Evolutionary conservation across 2,888 invertebrate species (phyloP).

Genomic region (Drosophila conformis): DNA sequence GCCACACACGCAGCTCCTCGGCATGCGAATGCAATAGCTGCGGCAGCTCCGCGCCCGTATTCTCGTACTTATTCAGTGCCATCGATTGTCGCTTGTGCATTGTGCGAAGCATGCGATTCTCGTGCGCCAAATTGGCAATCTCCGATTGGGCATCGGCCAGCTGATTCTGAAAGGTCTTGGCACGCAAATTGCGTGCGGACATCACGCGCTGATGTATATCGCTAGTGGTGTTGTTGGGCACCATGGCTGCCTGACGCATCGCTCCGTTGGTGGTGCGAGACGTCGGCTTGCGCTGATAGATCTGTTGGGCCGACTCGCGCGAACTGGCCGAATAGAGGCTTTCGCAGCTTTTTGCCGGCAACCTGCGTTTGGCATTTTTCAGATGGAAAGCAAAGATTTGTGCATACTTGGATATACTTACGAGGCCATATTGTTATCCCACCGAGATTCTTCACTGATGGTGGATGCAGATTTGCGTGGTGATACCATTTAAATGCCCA

Average conservation of each 20-base stretch:
- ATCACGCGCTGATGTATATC: slow-evolving; percentile 88
- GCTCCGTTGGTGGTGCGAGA: slow-evolving; percentile 33
- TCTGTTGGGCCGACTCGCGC: slow-evolving; percentile 81
- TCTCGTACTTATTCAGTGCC: slow-evolving; percentile 91
- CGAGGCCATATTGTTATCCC: slow-evolving; percentile 73
- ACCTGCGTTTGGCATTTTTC: slow-evolving; percentile 51
- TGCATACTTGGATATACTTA: slow-evolving; percentile 60
- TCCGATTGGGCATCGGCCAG: slow-evolving; percentile 92
- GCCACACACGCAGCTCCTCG: slow-evolving; percentile 91
- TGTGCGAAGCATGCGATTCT: slow-evolving; percentile 91
- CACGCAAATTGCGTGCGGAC: slow-evolving; percentile 90
- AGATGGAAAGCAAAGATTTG: not conserved
- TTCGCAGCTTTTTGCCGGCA: slow-evolving; percentile 85
- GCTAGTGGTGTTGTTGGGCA: slow-evolving; percentile 81
- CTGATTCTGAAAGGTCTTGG: slow-evolving; percentile 92
- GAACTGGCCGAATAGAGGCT: slow-evolving; percentile 85
- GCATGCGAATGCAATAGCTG: slow-evolving; percentile 90
- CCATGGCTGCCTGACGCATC: slow-evolving; percentile 71
- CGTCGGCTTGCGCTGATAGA: slow-evolving; percentile 76
- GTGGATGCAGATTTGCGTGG: slow-evolving; percentile 84
- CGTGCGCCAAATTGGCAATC: slow-evolving; percentile 89
- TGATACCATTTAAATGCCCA: slow-evolving; percentile 73
- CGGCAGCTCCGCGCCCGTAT: slow-evolving; percentile 91
- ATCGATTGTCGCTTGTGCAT: slow-evolving; percentile 92
- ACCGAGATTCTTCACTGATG: slow-evolving; percentile 43